phyloP scores from a whole-genome alignment of 2,113 vertebrate genomes.

The Dipodomys merriami region DNA sequence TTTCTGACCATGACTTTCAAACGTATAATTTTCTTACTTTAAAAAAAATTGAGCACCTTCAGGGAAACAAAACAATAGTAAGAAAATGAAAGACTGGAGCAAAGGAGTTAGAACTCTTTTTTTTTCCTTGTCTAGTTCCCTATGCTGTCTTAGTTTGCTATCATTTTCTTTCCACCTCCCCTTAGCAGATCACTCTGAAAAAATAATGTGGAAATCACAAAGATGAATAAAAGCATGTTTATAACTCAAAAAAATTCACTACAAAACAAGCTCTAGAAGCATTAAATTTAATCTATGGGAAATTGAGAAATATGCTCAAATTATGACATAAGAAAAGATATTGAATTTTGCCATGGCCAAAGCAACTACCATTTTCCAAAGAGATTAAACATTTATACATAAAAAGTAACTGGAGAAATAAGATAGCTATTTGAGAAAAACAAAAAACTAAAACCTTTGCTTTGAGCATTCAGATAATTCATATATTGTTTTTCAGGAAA shows the following conservation, averaged over 20 bases:
- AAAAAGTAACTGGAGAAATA: slow-evolving; percentile 27
- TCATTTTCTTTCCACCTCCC: not conserved
- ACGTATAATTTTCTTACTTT: not conserved
- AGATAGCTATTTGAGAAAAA: not conserved
- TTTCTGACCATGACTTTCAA: slow-evolving; percentile 39
- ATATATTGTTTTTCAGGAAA: not conserved
- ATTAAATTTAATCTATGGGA: slow-evolving; percentile 37
- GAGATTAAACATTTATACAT: not conserved
- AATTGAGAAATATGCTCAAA: slow-evolving; percentile 21
- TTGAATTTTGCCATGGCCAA: not conserved
- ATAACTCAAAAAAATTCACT: slow-evolving; percentile 19
- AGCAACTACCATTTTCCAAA: not conserved
- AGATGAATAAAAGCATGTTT: not conserved
- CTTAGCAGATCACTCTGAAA: not conserved
- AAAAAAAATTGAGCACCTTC: slow-evolving; percentile 58
- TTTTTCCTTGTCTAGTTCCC: not conserved
- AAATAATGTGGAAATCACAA: not conserved
- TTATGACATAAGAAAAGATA: not conserved
- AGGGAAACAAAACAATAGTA: not conserved
- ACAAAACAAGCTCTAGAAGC: not conserved
- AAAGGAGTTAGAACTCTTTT: not conserved
- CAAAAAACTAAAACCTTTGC: not conserved
- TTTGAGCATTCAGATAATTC: slow-evolving; percentile 43
- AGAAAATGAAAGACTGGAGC: not conserved
- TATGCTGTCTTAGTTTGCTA: not conserved